phyloP scores from a whole-genome alignment of 1,140 invertebrate genomes.

The Contarinia nasturtii region DNA sequence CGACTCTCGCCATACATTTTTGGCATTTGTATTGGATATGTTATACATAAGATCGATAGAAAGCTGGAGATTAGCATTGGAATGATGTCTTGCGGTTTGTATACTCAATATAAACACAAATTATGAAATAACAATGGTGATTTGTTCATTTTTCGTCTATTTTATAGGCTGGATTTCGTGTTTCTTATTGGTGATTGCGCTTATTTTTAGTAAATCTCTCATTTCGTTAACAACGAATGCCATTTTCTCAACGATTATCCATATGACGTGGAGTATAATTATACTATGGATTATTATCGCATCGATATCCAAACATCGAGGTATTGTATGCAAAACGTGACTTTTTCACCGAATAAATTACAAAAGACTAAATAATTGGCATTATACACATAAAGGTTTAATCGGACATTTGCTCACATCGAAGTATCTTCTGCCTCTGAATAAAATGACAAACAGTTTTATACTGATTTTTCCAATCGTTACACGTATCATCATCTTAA shows the following conservation, averaged over 20 bases:
- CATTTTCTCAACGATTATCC: background rate
- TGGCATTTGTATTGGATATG: conserved; percentile 23
- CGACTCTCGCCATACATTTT: conserved; percentile 25
- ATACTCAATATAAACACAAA: too few species aligned
- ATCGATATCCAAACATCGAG: conserved; percentile 1
- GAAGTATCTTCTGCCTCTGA: background rate
- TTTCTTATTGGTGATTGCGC: background rate
- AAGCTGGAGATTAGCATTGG: conserved; percentile 20
- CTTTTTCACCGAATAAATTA: too few species aligned
- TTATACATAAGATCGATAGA: conserved; percentile 18
- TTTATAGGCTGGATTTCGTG: conserved; percentile 5
- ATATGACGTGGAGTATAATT: conserved; percentile 2
- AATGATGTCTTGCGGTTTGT: conserved; percentile 8
- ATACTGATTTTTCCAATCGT: background rate
- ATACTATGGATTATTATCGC: conserved; percentile 3
- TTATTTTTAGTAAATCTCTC: conserved; percentile 1
- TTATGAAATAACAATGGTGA: background rate
- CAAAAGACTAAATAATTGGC: background rate
- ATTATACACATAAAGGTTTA: background rate
- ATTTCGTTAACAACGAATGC: background rate
- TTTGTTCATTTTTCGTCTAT: background rate
- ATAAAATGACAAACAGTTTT: background rate
- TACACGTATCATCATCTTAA: background rate
- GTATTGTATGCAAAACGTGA: background rate
- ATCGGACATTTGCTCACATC: background rate